phyloP scores from a whole-genome alignment of 2,797 vertebrate species.

The Spinus pinus region DNA sequence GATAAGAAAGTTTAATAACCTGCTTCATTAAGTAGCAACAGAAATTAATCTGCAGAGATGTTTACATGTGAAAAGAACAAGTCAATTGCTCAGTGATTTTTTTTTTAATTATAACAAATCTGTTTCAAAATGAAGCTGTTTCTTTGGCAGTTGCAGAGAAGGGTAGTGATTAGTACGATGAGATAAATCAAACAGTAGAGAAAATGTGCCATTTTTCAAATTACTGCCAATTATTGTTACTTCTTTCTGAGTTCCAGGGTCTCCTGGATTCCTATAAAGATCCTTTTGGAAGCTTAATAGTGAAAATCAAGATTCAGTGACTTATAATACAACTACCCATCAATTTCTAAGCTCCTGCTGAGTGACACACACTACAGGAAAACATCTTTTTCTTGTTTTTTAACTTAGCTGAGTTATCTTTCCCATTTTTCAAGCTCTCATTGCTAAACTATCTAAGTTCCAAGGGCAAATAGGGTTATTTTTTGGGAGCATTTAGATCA shows the following conservation, averaged over 20 bases:
- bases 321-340: not conserved
- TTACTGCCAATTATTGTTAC: not conserved
- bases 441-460: not conserved
- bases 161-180: not conserved
- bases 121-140: conserved; percentile 32
- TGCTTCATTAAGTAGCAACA: conserved; percentile 73
- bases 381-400: not conserved
- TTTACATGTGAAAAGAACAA: conserved; percentile 60
- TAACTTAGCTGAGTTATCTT: not conserved
- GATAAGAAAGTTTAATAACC: conserved; percentile 74
- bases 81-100: conserved; percentile 40
- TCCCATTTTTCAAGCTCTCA: not conserved
- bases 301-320: not conserved
- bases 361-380: not conserved
- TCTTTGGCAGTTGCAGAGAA: conserved; percentile 19
- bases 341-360: not conserved
- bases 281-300: not conserved
- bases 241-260: not conserved
- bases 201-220: not conserved
- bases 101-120: conserved; percentile 48
- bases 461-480: not conserved
- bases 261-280: conserved; percentile 1
- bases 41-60: conserved; percentile 71
- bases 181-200: conserved; percentile 13
- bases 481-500: not conserved